These are phyloP conservation scores for Gymnogyps californianus DNA, from an alignment of 2,113 vertebrate genomes.

Conservation along the genomic window DNA sequence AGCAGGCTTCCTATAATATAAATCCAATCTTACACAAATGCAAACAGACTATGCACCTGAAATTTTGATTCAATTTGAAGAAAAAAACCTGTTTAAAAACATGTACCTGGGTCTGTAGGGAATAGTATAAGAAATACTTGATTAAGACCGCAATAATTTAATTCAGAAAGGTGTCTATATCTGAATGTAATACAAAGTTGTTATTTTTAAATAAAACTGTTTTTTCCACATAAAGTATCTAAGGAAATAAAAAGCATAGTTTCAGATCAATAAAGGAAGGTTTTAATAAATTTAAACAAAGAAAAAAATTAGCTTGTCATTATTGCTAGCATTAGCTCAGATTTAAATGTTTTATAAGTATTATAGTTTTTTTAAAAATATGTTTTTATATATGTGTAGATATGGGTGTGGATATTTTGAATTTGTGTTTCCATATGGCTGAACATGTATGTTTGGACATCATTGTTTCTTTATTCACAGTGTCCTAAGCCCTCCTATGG, in stretches of 20 bases:
- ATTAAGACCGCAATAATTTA: neutral
- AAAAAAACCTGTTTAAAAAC: constrained; percentile 20
- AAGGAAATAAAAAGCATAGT: neutral
- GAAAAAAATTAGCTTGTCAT: neutral
- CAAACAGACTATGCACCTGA: constrained; percentile 52
- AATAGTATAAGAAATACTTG: neutral
- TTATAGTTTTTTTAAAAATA: neutral
- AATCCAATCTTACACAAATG: constrained; percentile 40
- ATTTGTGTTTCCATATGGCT: neutral
- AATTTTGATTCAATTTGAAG: constrained; percentile 48
- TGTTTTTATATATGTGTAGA: neutral
- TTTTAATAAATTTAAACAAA: neutral
- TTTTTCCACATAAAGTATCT: neutral
- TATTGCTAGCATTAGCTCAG: neutral
- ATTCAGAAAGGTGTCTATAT: neutral
- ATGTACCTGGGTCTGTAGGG: neutral
- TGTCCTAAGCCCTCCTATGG: constrained; percentile 17
- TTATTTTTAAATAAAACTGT: neutral
- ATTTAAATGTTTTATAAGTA: neutral
- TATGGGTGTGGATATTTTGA: neutral
- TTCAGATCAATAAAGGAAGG: neutral
- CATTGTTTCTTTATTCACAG: neutral
- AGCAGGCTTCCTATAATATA: constrained; percentile 54
- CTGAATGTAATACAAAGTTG: neutral
- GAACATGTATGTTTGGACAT: neutral